Evolutionary conservation across 64 coral and sea anemone species (phyloP).

Genomic region (Pachyseris speciosa): DNA sequence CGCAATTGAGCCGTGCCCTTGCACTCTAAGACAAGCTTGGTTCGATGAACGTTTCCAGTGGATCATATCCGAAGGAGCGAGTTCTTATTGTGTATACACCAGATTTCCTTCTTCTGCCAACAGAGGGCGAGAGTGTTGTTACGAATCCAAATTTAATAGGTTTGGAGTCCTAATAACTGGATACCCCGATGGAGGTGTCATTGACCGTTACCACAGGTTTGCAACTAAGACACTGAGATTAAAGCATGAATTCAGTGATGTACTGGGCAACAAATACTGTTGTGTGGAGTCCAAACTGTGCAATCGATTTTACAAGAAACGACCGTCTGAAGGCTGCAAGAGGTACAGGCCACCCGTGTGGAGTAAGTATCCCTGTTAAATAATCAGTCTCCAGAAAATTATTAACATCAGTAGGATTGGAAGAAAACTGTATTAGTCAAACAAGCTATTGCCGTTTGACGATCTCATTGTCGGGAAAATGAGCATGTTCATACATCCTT

Average conservation of each 20-base stretch:
- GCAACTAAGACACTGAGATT: background rate
- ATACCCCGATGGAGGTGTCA: slow-evolving; percentile 18
- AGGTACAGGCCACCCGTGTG: slow-evolving; percentile 11
- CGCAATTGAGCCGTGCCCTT: slow-evolving; percentile 31
- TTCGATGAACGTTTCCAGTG: slow-evolving; percentile 32
- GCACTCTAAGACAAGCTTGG: slow-evolving; percentile 20
- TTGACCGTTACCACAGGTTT: background rate
- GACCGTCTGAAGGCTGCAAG: slow-evolving; percentile 42
- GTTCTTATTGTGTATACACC: slow-evolving; percentile 29
- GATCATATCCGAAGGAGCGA: background rate
- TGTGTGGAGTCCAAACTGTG: slow-evolving; percentile 45
- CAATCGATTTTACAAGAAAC: slow-evolving; percentile 11
- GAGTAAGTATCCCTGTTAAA: slow-evolving; percentile 5
- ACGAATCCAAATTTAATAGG: background rate
- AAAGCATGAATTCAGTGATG: slow-evolving; percentile 26
- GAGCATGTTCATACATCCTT: background rate
- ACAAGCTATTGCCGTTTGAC: too few relatives aligned
- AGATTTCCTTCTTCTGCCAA: background rate
- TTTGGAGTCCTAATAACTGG: slow-evolving; percentile 32
- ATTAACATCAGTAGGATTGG: too few relatives aligned
- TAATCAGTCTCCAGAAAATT: background rate
- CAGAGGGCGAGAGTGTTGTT: slow-evolving; percentile 50
- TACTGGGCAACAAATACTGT: background rate
- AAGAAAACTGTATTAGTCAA: too few relatives aligned
- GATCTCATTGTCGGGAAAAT: background rate